Evolutionary conservation across 2,797 vertebrate genomes (phyloP).

Genomic region (Alcedo quadribrachys): DNA sequence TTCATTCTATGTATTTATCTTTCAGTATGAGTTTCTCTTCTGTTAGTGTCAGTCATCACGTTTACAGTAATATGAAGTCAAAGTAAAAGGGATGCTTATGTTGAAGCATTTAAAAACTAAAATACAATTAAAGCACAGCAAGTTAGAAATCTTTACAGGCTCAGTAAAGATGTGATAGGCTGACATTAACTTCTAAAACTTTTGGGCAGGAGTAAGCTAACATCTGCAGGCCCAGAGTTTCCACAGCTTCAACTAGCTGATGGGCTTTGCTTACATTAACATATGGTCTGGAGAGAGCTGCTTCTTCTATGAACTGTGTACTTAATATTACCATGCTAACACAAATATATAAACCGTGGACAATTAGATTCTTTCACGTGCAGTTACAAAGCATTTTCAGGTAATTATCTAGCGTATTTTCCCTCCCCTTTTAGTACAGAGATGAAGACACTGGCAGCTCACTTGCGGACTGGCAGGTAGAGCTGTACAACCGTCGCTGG

Average conservation of each 20-base stretch:
- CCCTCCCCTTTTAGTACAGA: neutral
- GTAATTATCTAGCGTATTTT: neutral
- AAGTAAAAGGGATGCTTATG: neutral
- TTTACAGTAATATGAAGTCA: neutral
- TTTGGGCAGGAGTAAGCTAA: neutral
- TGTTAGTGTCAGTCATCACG: neutral
- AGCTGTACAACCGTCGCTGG: neutral
- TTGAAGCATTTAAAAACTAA: neutral
- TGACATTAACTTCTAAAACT: slow-evolving; percentile 27
- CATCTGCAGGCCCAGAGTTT: neutral
- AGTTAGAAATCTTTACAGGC: neutral
- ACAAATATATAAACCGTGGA: neutral
- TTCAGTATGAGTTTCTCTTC: neutral
- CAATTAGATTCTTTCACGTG: slow-evolving; percentile 1
- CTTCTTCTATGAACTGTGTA: neutral
- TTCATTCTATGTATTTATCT: neutral
- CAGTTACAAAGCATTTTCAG: neutral
- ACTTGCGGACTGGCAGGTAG: neutral
- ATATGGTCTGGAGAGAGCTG: neutral
- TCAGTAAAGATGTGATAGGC: neutral
- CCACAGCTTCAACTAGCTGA: neutral
- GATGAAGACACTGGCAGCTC: neutral
- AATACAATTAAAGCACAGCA: neutral
- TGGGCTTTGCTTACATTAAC: slow-evolving; percentile 10
- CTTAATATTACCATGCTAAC: neutral